phyloP scores from a whole-genome alignment of 2,888 invertebrate genomes.

The Embidobia sp. region DNA sequence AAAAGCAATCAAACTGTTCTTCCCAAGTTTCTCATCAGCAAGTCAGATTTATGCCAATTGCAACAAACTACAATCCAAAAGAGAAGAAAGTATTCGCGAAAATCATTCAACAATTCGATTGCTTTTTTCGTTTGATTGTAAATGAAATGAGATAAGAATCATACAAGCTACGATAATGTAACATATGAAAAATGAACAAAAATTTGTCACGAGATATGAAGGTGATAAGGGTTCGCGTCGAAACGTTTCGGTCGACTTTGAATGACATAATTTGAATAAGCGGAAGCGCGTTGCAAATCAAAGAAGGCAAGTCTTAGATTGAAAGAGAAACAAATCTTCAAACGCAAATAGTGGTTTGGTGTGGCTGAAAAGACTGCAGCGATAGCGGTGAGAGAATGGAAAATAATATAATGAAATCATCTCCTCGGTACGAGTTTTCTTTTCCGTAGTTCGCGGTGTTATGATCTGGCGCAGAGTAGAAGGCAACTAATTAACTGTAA shows the following conservation, averaged over 20 bases:
- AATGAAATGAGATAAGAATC: constrained; percentile 42
- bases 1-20: constrained; percentile 59
- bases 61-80: not conserved
- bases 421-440: not conserved
- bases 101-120: constrained; percentile 39
- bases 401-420: constrained; percentile 13
- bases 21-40: too few species aligned
- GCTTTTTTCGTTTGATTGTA: constrained; percentile 49
- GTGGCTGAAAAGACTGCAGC: constrained; percentile 22
- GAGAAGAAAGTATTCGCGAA: constrained; percentile 1
- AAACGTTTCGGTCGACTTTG: constrained; percentile 35
- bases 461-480: constrained; percentile 23
- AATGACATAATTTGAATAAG: constrained; percentile 36
- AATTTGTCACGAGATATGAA: constrained; percentile 19
- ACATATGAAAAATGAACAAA: constrained; percentile 21
- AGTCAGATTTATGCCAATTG: too few species aligned
- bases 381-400: constrained; percentile 27
- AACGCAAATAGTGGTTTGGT: constrained; percentile 20
- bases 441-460: not conserved
- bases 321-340: constrained; percentile 10
- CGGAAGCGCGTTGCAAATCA: constrained; percentile 41
- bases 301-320: constrained; percentile 22
- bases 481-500: not conserved
- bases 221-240: constrained; percentile 38
- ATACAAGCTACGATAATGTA: constrained; percentile 44